Evolutionary conservation across 2,888 invertebrate species (phyloP), one percentile per base, ranked within the genome.

Genomic region (Apamea epomidion): DNA sequence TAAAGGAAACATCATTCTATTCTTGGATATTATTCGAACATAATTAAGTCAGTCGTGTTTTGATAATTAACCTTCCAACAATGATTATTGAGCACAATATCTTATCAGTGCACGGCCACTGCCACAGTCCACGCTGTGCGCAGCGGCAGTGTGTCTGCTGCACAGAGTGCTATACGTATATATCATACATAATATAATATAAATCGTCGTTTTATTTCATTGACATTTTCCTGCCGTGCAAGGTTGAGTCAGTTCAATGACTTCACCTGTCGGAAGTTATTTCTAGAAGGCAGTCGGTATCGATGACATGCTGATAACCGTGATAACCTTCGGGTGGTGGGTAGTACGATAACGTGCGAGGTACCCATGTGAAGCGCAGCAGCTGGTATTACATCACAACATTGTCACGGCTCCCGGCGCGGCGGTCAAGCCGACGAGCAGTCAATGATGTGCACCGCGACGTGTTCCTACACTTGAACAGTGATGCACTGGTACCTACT

Each of bases 221-320:
- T 37, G 25, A 67, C 42, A 48, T 62, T 76, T 37, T 48, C 42
- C 54, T 32, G 21, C 6, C 16, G 21, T n/a, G 18, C 32, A 18
- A 25, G 8, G 0, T 51, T 25, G 25, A 48, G 65, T 14, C 65
- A n/a, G 76, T 65, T 45, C 65, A 54, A 78, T 58, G 54, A 67
- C 58, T 67, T 21, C 76, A 58, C 58, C 45, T n/a, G 14, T 58
- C 58, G 0, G 37, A 48, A 79, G 37, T 71, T 70, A 71, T 65
- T 58, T 80, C 48, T 58, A 58, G 71, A 71, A 80, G 37, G 58
- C 70, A 65, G 65, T 29, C 21, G 70, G 48, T 80, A 73, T 51
- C 58, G 60, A 67, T n/a, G 5, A 76, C 4, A 18, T 76, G 18
- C 58, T 71, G 70, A 71, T 65, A 54, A 65, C 76, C 64, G 45